Evolutionary conservation across 2,797 vertebrate genomes (phyloP).

Genomic region (Gymnoscopelus braueri): DNA sequence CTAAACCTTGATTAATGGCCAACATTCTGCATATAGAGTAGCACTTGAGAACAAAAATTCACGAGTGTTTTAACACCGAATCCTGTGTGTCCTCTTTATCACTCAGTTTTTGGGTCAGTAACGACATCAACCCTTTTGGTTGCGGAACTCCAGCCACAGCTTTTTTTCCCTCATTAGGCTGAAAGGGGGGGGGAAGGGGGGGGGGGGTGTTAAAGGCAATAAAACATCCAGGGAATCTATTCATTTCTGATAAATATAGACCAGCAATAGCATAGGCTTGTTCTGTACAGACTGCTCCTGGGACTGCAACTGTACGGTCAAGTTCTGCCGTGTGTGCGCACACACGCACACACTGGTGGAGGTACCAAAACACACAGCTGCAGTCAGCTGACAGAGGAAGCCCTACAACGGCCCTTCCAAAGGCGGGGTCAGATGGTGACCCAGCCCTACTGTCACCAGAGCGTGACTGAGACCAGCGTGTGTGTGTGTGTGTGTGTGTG

Average conservation of each 20-base stretch:
- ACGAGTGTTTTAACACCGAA: not conserved
- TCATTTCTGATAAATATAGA: not conserved
- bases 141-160: not conserved
- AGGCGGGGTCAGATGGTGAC: conserved; percentile 48
- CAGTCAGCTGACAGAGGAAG: conserved; percentile 48
- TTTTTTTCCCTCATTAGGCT: conserved; percentile 7
- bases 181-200: not conserved
- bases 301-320: not conserved
- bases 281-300: not conserved
- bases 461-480: conserved; percentile 12
- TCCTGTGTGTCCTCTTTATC: not conserved
- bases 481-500: conserved; percentile 8
- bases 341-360: not conserved
- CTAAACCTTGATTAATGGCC: not conserved
- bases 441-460: conserved; percentile 41
- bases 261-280: conserved; percentile 5
- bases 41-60: not conserved
- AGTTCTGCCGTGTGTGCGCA: conserved; percentile 1
- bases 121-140: not conserved
- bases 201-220: conserved; percentile 12
- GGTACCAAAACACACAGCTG: conserved; percentile 17
- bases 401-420: conserved; percentile 10
- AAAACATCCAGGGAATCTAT: not conserved
- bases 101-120: not conserved
- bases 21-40: not conserved